Evolutionary conservation across 2,797 vertebrate genomes (phyloP).

Genomic region (Gallinago solitaria): DNA sequence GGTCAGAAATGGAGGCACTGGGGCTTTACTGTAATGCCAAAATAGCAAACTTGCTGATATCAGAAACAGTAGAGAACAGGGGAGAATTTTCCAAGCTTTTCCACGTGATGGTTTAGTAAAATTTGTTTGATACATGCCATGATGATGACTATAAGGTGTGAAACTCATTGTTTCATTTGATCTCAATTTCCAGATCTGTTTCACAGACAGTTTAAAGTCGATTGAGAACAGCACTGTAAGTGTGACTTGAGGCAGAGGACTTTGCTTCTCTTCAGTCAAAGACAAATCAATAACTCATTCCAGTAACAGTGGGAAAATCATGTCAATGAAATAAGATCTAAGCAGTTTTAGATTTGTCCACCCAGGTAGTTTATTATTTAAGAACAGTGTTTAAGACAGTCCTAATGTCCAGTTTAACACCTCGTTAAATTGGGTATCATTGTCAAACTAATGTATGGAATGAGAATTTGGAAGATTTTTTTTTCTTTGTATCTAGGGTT

Average conservation of each 20-base stretch:
- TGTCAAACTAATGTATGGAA: neutral
- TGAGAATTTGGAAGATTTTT: neutral
- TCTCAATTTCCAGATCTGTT: neutral
- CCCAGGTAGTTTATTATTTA: neutral
- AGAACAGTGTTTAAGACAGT: neutral
- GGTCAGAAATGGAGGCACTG: constrained; percentile 61
- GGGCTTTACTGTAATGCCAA: constrained; percentile 20
- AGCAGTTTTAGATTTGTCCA: neutral
- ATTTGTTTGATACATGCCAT: neutral
- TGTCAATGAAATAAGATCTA: neutral
- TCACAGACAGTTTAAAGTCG: neutral
- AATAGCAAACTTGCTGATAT: neutral
- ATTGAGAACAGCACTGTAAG: neutral
- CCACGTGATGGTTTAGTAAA: neutral
- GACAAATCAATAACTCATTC: neutral
- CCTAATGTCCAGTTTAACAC: neutral
- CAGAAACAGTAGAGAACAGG: neutral
- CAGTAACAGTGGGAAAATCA: neutral
- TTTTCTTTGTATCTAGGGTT: neutral
- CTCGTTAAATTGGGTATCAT: neutral
- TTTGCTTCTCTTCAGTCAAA: neutral
- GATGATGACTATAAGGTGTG: neutral
- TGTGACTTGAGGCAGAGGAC: neutral
- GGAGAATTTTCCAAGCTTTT: neutral
- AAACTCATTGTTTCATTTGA: neutral